Evolutionary conservation across 92 coral and sea anemone species (phyloP), one percentile per base, ranked within the genome.

Genomic region (Virgularia gustaviana): DNA sequence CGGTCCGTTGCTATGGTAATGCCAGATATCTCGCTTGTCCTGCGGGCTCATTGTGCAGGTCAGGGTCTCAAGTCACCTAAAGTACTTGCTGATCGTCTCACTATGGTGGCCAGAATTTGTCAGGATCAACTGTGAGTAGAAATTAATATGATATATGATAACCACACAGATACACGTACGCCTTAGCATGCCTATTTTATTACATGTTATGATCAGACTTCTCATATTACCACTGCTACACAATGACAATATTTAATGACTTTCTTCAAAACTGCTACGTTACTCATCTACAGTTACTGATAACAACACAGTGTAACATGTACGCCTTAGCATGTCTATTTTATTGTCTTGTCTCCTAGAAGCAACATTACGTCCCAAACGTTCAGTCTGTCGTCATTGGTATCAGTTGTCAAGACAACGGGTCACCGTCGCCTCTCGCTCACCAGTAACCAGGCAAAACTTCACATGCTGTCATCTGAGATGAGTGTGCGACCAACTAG

Each of bases 21-120:
- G 85, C 96, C 99, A 12, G 99, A 94, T 64, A 81, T 85, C 52
- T 70, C 96, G 0, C 77, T 89, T 15, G 80, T 92, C 66, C 83
- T 92, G 79, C 88, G 98, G 80, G 89, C 96, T 44, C 86, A 92
- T 28, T 89, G 98, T 66, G 98, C 96, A 2, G 96, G 98, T 36
- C 98, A 92, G 51, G 98, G 98, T 3, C 89, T 92, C 79, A 92
- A 89, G 72, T 89, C 98, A 20, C 96, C 96, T 25, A 92, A 89
- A 83, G 81, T 89, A 24, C 54, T 92, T 31, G 94, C 98, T 8
- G 98, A 92, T 80, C 88, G 96, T 9, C 85, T 89, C 15, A 92
- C 83, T 58, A 83, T 89, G 38, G 98, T 89, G 12, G 47, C 88
- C 0, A 96, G 87, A 25, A 79, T 89, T 43, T 85, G 96, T 67